Percentiles rank a stretch among this genome's conserved stretches.
phyloP scores from a whole-genome alignment of 2,113 vertebrate genomes.

The Peromyscus leucopus region DNA sequence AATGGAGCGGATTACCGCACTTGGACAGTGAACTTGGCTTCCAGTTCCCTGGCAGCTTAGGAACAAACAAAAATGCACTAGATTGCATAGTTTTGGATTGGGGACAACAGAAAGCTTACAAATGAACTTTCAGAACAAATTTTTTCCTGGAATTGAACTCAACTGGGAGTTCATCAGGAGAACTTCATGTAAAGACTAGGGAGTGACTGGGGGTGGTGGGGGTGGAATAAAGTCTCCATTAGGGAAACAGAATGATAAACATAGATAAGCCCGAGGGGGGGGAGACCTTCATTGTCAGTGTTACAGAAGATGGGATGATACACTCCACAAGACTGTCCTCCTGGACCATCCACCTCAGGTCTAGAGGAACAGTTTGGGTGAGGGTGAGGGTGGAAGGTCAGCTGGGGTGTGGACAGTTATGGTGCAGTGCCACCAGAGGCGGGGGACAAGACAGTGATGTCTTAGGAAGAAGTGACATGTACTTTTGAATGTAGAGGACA shows the following conservation, averaged over 20 bases:
- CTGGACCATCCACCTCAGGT: not conserved
- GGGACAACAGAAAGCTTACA: conserved; percentile 69
- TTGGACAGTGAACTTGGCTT: conserved; percentile 67
- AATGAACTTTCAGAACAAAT: conserved; percentile 68
- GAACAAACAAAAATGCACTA: conserved; percentile 72
- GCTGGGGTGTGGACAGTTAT: not conserved
- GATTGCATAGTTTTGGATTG: conserved; percentile 66
- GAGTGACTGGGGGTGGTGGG: not conserved
- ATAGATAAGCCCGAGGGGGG: not conserved
- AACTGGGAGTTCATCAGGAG: conserved; percentile 61
- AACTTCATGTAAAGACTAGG: conserved; percentile 52
- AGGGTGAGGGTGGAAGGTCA: not conserved
- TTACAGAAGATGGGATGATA: not conserved
- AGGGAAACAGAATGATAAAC: not conserved
- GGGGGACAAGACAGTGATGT: not conserved
- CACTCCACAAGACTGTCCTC: not conserved
- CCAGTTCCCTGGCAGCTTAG: conserved; percentile 62
- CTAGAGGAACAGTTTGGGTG: not conserved
- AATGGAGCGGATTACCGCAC: conserved; percentile 50
- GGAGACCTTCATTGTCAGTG: not conserved
- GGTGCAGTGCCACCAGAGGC: not conserved
- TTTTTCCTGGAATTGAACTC: conserved; percentile 77
- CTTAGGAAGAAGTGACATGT: not conserved
- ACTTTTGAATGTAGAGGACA: not conserved
- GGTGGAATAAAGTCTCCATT: not conserved